Evolutionary conservation across 2,797 vertebrate genomes (phyloP).

Genomic region (Chelmon rostratus): DNA sequence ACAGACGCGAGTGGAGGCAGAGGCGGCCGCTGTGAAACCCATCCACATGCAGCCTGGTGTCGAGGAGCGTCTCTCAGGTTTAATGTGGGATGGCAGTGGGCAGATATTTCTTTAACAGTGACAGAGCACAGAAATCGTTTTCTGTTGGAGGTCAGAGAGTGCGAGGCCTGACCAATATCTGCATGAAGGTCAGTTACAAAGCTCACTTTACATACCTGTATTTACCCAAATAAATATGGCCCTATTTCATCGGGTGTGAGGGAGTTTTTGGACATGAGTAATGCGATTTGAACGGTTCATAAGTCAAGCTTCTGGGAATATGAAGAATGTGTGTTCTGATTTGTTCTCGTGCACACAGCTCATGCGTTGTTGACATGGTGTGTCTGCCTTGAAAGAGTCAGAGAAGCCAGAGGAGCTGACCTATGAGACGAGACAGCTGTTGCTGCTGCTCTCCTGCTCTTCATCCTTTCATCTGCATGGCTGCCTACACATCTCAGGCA

Average conservation of each 20-base stretch:
- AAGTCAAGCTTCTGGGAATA: conserved; percentile 40
- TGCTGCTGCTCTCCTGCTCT: conserved; percentile 32
- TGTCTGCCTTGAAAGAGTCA: conserved; percentile 54
- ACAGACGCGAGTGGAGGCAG: conserved; percentile 54
- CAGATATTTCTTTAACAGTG: conserved; percentile 63
- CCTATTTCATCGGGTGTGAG: background rate
- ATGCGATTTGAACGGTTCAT: conserved; percentile 23
- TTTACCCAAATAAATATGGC: background rate
- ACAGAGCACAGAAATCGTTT: conserved; percentile 27
- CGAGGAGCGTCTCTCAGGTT: conserved; percentile 42
- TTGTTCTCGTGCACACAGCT: conserved; percentile 47
- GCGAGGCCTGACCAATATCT: conserved; percentile 18
- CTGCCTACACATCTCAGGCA: conserved; percentile 25
- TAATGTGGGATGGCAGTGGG: conserved; percentile 53
- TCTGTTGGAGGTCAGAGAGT: conserved; percentile 23
- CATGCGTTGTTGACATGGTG: conserved; percentile 46
- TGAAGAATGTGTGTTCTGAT: conserved; percentile 19
- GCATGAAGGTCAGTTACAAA: conserved; percentile 8
- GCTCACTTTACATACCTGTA: conserved; percentile 12
- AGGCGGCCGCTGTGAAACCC: conserved; percentile 60
- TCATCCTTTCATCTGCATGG: conserved; percentile 40
- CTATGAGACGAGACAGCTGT: conserved; percentile 68
- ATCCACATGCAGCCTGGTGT: conserved; percentile 26
- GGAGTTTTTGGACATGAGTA: conserved; percentile 5
- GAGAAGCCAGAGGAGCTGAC: conserved; percentile 47